Evolutionary conservation across 1,140 invertebrate species (phyloP), one percentile per base, ranked within the genome.

Genomic region (Argopecten irradians): DNA sequence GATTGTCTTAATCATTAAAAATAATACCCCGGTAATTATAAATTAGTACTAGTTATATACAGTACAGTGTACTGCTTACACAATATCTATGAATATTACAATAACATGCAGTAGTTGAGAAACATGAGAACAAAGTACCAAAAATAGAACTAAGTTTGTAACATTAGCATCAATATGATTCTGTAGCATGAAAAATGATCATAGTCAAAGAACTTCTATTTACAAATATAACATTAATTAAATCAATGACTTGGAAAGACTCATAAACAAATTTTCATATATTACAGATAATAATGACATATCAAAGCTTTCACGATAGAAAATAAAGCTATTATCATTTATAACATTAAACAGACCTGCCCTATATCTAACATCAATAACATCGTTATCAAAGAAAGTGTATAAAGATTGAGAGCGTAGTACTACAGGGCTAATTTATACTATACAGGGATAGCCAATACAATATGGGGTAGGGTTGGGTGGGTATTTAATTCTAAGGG

Each of bases 291-390:
- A 39, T 39, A 39, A 8, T 39, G 5, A 39, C 13, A 39, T 39
- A 39, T 39, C 5, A 39, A 71, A 71, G 22, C 55, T 71, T 71
- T 71, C 13, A 71, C 16, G 28, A 28, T 28, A 28, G 55, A 71
- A 71, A 71, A 71, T 71, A 71, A 71, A 71, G 55, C 55, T 71
- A 71, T 28, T 71, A 8, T n/a, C 55, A 28, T 71, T 71, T 0
- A 71, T 16, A 71, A 28, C 22, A 71, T 71, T 71, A 28, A 28
- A 71, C 55, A 28, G n/a, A n/a, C n/a, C 5, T 71, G 55, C 55
- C 55, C 55, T 71, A 71, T 71, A 71, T 71, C 55, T 46, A 71
- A 71, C 55, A 71, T 71, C 8, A 71, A 28, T 71, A 71, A 71
- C 55, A 71, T 71, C n/a, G n/a, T n/a, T n/a, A n/a, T n/a, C n/a